Conservation (phyloP, 1,140 invertebrate genomes). For the Portunus trituberculatus region DNA sequence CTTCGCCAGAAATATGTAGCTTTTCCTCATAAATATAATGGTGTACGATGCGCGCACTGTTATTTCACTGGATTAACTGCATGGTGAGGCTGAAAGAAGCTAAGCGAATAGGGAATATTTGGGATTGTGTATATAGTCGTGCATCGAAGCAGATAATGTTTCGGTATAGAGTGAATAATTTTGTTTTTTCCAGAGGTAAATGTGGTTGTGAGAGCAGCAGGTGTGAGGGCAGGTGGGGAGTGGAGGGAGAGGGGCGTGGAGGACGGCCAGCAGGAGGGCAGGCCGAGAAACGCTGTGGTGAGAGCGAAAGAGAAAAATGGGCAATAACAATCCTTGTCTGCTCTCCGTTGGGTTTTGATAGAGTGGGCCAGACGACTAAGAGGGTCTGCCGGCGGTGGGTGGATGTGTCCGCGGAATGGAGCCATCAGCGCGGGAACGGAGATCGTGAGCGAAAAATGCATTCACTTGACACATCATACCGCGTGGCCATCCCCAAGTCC, state of each 20-base stretch:
- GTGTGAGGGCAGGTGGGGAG: neutral
- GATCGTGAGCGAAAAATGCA: neutral
- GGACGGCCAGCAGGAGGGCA: neutral
- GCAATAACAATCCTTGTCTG: constrained; percentile 26
- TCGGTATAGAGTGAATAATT: neutral
- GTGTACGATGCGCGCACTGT: neutral
- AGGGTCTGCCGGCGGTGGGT: neutral
- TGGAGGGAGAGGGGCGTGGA: neutral
- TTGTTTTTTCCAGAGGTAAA: neutral
- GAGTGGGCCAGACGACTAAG: neutral
- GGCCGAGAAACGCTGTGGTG: neutral
- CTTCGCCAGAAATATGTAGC: neutral
- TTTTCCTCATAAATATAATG: neutral
- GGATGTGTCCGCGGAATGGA: neutral
- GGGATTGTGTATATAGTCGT: neutral
- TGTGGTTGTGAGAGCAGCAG: neutral
- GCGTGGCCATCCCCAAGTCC: no score
- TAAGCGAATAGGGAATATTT: neutral
- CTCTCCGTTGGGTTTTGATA: constrained; percentile 9
- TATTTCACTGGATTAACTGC: neutral
- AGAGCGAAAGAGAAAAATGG: constrained; percentile 35
- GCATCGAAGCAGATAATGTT: neutral
- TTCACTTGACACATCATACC: neutral
- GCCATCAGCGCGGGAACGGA: neutral
- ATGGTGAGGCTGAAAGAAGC: neutral